A percentile compares a stretch with the other conserved stretches of the same genome.
These are phyloP conservation scores for Passer domesticus DNA, from an alignment of 2,113 vertebrate species.

Conservation along the genomic window DNA sequence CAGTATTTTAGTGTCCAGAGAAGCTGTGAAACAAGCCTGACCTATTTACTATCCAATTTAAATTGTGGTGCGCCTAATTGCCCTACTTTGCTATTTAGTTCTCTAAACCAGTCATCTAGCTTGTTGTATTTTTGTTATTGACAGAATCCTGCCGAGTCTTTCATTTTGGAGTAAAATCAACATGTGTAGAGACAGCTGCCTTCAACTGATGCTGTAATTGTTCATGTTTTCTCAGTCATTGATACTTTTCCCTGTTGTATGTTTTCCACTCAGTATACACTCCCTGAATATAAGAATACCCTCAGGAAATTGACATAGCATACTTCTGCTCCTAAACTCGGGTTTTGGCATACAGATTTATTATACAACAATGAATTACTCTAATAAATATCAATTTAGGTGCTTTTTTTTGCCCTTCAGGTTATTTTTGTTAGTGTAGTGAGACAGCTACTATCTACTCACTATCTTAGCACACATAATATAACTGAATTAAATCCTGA, in stretches of 20 bases:
- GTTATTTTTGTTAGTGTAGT: not conserved
- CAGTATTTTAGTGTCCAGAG: not conserved
- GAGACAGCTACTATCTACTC: not conserved
- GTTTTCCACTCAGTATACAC: not conserved
- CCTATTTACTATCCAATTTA: not conserved
- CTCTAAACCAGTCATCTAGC: not conserved
- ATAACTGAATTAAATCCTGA: not conserved
- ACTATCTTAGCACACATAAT: not conserved
- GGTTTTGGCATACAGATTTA: not conserved
- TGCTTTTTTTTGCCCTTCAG: not conserved
- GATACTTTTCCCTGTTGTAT: not conserved
- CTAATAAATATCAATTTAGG: not conserved
- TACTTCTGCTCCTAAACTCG: not conserved
- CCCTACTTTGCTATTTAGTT: not conserved
- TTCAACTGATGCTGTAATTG: not conserved
- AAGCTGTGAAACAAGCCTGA: not conserved
- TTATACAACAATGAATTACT: not conserved
- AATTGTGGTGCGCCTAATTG: not conserved
- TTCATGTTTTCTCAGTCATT: not conserved
- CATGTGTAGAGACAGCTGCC: not conserved
- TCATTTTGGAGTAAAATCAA: conserved; percentile 11
- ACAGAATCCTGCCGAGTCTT: not conserved
- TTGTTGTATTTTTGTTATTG: not conserved
- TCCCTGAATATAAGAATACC: not conserved
- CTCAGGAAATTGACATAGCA: not conserved